A percentile compares a stretch with the other conserved stretches of the same genome.
phyloP scores from a whole-genome alignment of 1,140 invertebrate species.

The Homalodisca vitripennis region DNA sequence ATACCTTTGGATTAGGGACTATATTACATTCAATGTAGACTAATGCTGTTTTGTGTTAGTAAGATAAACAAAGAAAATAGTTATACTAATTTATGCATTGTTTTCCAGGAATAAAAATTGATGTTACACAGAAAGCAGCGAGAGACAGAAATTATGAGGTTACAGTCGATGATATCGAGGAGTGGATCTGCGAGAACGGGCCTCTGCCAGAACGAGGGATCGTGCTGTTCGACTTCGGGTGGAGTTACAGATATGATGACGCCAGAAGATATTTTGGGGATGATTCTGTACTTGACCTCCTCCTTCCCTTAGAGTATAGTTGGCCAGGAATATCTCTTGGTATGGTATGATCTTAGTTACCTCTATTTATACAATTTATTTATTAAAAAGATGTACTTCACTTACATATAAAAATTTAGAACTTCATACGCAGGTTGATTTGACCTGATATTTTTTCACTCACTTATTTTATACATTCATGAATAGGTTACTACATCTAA shows the following conservation, averaged over 20 bases:
- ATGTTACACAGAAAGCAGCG: neutral
- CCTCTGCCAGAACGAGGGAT: neutral
- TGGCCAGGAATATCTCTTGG: constrained; percentile 1
- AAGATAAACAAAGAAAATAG: too few relatives aligned
- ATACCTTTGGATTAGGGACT: too few relatives aligned
- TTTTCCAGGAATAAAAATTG: neutral
- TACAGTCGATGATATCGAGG: constrained; percentile 1
- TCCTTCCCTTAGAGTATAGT: neutral
- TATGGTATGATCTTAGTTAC: too few relatives aligned
- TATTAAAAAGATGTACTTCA: too few relatives aligned
- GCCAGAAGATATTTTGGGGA: constrained; percentile 6
- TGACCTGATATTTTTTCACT: too few relatives aligned
- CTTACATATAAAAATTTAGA: too few relatives aligned
- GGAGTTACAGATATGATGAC: constrained; percentile 9
- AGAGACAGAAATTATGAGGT: neutral
- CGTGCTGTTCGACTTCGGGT: constrained; percentile 12
- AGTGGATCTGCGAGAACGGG: constrained; percentile 11
- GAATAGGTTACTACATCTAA: too few relatives aligned
- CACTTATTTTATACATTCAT: too few relatives aligned
- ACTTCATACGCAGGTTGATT: too few relatives aligned
- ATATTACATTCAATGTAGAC: too few relatives aligned
- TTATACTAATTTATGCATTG: neutral
- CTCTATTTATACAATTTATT: too few relatives aligned
- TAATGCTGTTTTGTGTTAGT: too few relatives aligned
- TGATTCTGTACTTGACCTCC: neutral